Conservation (phyloP, 2,888 invertebrate genomes). For the Parthenolecanium corni region DNA sequence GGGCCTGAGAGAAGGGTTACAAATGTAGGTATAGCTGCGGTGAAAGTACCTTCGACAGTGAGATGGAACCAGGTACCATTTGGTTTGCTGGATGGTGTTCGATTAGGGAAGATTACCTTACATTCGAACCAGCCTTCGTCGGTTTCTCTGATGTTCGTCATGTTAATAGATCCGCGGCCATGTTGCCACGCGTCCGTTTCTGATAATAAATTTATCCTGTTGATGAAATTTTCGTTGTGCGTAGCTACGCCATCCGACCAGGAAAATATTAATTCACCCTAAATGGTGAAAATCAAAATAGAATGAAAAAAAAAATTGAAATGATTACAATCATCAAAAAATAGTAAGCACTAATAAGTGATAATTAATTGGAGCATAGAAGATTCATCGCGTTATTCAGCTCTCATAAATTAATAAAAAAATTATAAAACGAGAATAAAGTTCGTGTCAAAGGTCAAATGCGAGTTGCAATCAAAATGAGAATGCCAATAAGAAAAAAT, state of each 20-base stretch:
- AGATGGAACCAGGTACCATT: slow-evolving; percentile 86
- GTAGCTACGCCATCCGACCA: slow-evolving; percentile 63
- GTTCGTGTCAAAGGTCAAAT: no score
- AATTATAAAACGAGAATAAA: no score
- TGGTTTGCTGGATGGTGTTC: slow-evolving; percentile 68
- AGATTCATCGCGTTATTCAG: not conserved
- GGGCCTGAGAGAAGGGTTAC: not conserved
- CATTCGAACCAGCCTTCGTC: slow-evolving; percentile 91
- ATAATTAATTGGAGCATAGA: not conserved
- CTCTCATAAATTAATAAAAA: no score
- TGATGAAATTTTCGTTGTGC: slow-evolving; percentile 56
- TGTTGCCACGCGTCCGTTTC: slow-evolving; percentile 38
- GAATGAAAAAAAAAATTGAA: no score
- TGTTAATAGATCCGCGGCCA: slow-evolving; percentile 64
- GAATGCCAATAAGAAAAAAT: no score
- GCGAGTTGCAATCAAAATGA: no score
- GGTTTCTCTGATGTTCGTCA: slow-evolving; percentile 73
- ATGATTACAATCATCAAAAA: not conserved
- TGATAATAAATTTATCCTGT: slow-evolving; percentile 52
- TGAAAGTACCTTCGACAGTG: slow-evolving; percentile 64
- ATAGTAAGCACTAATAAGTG: not conserved
- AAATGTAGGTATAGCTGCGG: not conserved
- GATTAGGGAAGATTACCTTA: slow-evolving; percentile 73
- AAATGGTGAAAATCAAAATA: slow-evolving; percentile 31
- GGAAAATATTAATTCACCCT: slow-evolving; percentile 69